phyloP scores from a whole-genome alignment of 2,888 invertebrate species.

The Cancer borealis region DNA sequence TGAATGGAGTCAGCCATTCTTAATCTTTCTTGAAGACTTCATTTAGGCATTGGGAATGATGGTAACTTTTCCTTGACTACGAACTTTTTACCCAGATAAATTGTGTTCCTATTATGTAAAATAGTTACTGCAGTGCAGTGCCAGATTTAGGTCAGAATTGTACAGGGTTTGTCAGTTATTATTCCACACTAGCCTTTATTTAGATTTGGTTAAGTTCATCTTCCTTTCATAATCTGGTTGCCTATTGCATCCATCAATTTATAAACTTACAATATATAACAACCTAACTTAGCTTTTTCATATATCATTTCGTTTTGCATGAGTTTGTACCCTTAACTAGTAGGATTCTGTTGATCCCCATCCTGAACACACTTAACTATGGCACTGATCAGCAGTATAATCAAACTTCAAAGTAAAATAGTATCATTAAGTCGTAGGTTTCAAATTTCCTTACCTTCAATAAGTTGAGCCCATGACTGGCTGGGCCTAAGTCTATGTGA shows the following conservation, averaged over 20 bases:
- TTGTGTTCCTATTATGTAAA: not conserved
- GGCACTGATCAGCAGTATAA: not conserved
- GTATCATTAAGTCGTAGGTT: not conserved
- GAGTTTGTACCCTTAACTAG: not conserved
- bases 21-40: not conserved
- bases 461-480: not conserved
- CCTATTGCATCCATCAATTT: not conserved
- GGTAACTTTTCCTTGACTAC: not conserved
- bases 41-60: not conserved
- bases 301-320: not conserved
- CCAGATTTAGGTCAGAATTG: not conserved
- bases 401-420: not conserved
- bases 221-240: not conserved
- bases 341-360: not conserved
- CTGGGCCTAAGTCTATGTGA: too few relatives aligned
- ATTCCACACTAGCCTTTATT: not conserved
- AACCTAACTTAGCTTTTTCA: not conserved
- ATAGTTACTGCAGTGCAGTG: not conserved
- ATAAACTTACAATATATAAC: not conserved
- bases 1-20: not conserved
- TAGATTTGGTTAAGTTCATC: not conserved
- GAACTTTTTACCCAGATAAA: not conserved
- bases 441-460: not conserved
- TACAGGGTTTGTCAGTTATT: not conserved
- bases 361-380: not conserved